Conservation (phyloP, 1,140 invertebrate genomes). For the Brachionus sp. region DNA sequence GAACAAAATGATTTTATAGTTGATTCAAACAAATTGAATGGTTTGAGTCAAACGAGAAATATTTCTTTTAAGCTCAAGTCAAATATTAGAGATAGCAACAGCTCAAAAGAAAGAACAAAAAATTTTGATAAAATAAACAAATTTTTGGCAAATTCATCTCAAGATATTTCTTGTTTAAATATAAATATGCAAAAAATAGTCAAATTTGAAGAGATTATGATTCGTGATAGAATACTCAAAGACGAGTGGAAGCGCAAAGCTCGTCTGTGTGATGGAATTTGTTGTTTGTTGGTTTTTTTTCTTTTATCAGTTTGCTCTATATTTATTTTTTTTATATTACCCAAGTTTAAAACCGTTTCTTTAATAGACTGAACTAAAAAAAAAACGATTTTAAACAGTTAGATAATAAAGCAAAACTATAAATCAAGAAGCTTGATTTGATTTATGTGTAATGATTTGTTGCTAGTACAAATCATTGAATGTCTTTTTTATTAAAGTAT, state of each 20-base stretch:
- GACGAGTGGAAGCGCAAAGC: conserved; percentile 43
- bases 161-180: not conserved
- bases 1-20: not conserved
- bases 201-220: conserved; percentile 25
- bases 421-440: not conserved
- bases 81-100: not conserved
- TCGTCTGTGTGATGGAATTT: conserved; percentile 40
- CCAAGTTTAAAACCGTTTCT: conserved; percentile 28
- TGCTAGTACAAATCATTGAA: not conserved
- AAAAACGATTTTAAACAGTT: not conserved
- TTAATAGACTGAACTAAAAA: not conserved
- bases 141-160: not conserved
- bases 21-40: not conserved
- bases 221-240: not conserved
- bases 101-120: not conserved
- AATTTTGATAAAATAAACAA: not conserved
- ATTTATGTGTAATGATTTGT: not conserved
- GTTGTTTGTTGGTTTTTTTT: conserved; percentile 43
- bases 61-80: conserved; percentile 15
- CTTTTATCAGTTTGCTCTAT: conserved; percentile 25
- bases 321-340: conserved; percentile 38
- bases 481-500: not conserved
- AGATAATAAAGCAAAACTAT: not conserved
- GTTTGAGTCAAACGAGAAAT: not conserved
- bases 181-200: conserved; percentile 32